A percentile compares a stretch with the other conserved stretches of the same genome.
phyloP scores from a whole-genome alignment of 1,140 invertebrate genomes.

The Leptinotarsa defecta region DNA sequence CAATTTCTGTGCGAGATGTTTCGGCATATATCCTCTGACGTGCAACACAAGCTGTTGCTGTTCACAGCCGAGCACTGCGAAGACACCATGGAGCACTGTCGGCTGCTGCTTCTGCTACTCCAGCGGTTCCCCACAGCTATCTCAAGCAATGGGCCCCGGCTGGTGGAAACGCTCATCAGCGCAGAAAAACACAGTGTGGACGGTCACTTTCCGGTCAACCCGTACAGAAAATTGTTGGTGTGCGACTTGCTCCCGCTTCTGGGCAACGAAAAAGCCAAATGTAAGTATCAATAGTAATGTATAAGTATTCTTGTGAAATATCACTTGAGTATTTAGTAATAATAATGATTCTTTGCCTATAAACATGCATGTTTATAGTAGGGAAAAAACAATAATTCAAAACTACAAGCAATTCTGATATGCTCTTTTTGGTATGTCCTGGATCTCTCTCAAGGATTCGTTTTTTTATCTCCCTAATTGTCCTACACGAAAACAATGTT shows the following conservation, averaged over 20 bases:
- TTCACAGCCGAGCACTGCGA: constrained; percentile 83
- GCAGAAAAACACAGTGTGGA: constrained; percentile 75
- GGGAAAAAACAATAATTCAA: no score
- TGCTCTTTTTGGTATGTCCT: no score
- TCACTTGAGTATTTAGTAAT: no score
- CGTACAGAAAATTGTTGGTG: constrained; percentile 73
- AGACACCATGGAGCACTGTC: constrained; percentile 86
- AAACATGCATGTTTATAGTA: no score
- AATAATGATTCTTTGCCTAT: no score
- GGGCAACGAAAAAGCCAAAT: constrained; percentile 58
- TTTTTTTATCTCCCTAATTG: no score
- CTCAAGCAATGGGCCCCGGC: constrained; percentile 70
- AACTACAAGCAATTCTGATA: no score
- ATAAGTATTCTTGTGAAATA: no score
- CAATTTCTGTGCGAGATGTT: constrained; percentile 62
- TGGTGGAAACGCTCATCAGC: constrained; percentile 76
- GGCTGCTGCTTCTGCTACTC: constrained; percentile 75
- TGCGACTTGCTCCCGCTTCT: constrained; percentile 76
- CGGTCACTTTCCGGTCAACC: constrained; percentile 67
- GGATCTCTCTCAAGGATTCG: no score
- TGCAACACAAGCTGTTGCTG: constrained; percentile 76
- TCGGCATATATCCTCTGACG: constrained; percentile 60
- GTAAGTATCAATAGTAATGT: background rate
- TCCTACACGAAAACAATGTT: no score
- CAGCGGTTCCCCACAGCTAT: constrained; percentile 82